Percentiles rank a stretch among this genome's conserved stretches.
These are phyloP conservation scores for Bambusicola thoracicus DNA, from an alignment of 2,113 vertebrate genomes.

Conservation along the genomic window DNA sequence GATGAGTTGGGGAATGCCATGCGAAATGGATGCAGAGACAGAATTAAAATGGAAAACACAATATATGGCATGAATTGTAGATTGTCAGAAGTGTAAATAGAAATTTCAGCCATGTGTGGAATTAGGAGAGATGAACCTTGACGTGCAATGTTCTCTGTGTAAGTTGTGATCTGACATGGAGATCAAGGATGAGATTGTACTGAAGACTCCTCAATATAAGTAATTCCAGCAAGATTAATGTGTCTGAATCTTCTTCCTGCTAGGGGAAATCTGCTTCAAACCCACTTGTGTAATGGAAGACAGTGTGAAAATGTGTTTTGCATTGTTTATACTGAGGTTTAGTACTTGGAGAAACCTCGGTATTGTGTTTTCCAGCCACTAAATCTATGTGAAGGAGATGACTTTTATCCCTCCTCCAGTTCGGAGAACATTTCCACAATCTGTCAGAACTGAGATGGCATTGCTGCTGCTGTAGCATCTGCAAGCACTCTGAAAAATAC, in stretches of 20 bases:
- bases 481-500: neutral
- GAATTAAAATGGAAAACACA: neutral
- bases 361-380: neutral
- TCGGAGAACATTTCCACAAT: neutral
- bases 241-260: neutral
- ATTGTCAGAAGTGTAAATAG: neutral
- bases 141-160: rapidly evolving
- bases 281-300: neutral
- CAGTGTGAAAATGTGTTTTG: neutral
- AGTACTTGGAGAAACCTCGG: neutral
- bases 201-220: neutral
- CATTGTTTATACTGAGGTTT: neutral
- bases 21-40: neutral
- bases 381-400: neutral
- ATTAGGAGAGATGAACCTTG: neutral
- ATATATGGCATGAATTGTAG: neutral
- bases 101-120: neutral
- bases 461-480: constrained; percentile 3
- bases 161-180: neutral
- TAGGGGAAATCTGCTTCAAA: neutral
- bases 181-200: neutral
- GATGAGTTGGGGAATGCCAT: neutral
- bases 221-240: neutral
- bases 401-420: neutral
- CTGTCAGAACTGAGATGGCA: neutral